phyloP scores from a whole-genome alignment of 2,113 vertebrate genomes.

The Maccullochella peelii region DNA sequence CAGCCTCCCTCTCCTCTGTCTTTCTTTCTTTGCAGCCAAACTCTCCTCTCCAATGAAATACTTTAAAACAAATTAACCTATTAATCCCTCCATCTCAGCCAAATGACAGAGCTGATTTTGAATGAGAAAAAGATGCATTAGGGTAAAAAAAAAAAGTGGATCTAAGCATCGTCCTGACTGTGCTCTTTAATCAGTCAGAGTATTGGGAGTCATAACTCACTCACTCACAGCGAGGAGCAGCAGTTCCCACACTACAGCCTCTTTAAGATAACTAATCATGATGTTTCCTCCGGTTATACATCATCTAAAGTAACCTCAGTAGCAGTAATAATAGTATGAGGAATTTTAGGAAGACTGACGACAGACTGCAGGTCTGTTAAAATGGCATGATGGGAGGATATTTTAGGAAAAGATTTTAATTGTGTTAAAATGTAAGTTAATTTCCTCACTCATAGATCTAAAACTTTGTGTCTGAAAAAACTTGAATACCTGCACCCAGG shows the following conservation, averaged over 20 bases:
- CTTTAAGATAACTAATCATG: conserved; percentile 52
- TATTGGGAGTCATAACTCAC: conserved; percentile 44
- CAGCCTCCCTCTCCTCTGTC: neutral
- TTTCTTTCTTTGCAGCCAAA: neutral
- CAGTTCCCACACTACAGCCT: conserved; percentile 30
- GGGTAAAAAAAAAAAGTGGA: neutral
- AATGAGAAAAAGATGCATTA: conserved; percentile 23
- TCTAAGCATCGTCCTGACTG: conserved; percentile 9
- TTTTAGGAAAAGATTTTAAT: neutral
- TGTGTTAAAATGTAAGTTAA: neutral
- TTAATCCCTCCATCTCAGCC: neutral
- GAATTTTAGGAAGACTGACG: neutral
- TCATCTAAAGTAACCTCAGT: conserved; percentile 16
- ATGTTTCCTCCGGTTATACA: conserved; percentile 28
- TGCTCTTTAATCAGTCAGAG: conserved; percentile 48
- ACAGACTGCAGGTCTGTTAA: neutral
- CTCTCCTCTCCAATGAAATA: neutral
- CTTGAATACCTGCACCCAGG: neutral
- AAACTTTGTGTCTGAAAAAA: neutral
- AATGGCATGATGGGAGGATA: neutral
- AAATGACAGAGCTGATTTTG: conserved; percentile 11
- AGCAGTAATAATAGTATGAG: neutral
- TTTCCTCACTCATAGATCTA: neutral
- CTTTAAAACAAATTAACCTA: neutral
- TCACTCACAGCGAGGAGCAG: conserved; percentile 19